Conservation (phyloP, 2,113 vertebrate species). For the Pitta sordida region DNA sequence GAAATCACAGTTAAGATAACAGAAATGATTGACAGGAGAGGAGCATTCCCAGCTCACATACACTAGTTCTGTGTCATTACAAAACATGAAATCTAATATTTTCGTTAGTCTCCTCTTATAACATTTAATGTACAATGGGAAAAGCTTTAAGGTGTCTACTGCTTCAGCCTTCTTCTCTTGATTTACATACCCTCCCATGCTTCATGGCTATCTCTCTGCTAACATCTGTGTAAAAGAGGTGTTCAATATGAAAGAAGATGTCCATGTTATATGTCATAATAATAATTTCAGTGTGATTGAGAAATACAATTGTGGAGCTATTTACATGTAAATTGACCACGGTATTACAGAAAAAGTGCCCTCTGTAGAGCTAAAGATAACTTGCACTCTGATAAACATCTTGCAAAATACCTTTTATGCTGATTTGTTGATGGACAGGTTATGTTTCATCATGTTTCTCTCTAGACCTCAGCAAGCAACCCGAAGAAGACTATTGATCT, state of each 20-base stretch:
- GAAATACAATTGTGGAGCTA: neutral
- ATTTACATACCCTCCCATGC: neutral
- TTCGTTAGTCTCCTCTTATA: neutral
- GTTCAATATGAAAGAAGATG: neutral
- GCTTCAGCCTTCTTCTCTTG: neutral
- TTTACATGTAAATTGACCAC: neutral
- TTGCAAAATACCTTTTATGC: neutral
- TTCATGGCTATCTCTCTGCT: neutral
- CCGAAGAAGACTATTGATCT: neutral
- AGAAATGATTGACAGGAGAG: neutral
- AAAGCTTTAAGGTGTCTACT: neutral
- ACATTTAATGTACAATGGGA: neutral
- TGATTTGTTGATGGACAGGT: neutral
- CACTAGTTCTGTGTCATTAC: neutral
- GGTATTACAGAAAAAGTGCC: neutral
- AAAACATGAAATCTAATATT: accelerated
- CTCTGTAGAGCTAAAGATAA: neutral
- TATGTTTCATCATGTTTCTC: neutral
- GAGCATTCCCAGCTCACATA: neutral
- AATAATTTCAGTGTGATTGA: neutral
- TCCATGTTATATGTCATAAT: neutral
- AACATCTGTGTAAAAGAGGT: neutral
- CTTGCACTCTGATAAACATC: neutral
- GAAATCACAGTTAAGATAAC: neutral
- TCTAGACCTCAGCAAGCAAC: neutral